Evolutionary conservation across 1,140 invertebrate genomes (phyloP), one percentile per base, ranked within the genome.

Genomic region (Saccostrea echinata): DNA sequence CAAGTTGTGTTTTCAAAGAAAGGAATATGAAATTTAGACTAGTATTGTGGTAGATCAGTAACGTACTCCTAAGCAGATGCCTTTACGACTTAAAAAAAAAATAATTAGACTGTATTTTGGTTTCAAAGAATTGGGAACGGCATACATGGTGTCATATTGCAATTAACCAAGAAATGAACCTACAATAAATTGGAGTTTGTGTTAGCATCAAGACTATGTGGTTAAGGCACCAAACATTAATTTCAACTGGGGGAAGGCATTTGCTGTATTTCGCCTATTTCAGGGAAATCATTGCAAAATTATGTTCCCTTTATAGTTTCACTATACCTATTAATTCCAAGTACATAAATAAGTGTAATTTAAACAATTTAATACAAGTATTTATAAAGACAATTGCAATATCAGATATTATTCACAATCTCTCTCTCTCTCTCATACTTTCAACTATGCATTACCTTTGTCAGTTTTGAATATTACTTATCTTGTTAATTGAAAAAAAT

Each of bases 91-190:
- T 43, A 3, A 8, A 43, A 76, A 33, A 33, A 27, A 76, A 76
- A 24, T 76, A 13, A 76, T 76, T 76, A 76, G 24, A 64, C 57
- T 76, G 68, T 76, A 76, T 33, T 76, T 76, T 76, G 24, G 27
- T 76, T 76, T 76, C 68, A 76, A 76, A 76, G 68, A 33, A 27
- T 33, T 30, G 68, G 27, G 27, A 76, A 76, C 68, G 30, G 27
- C 68, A 76, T 33, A 30, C 68, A 16, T 76, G 68, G 68, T 76
- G 27, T 76, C 68, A 76, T 11, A 33, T 76, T 76, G 11, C 68
- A 76, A 76, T 76, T 76, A 76, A 76, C 27, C 68, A 76, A 76
- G 27, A 76, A 27, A 76, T 33, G 68, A 76, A 76, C 24, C 27
- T 21, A 35, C 68, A 76, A 76, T 27, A 76, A 68, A 30, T 18